A percentile compares a stretch with the other conserved stretches of the same genome.
phyloP scores from a whole-genome alignment of 2,888 invertebrate species.

The Amphipyra tragopoginis region DNA sequence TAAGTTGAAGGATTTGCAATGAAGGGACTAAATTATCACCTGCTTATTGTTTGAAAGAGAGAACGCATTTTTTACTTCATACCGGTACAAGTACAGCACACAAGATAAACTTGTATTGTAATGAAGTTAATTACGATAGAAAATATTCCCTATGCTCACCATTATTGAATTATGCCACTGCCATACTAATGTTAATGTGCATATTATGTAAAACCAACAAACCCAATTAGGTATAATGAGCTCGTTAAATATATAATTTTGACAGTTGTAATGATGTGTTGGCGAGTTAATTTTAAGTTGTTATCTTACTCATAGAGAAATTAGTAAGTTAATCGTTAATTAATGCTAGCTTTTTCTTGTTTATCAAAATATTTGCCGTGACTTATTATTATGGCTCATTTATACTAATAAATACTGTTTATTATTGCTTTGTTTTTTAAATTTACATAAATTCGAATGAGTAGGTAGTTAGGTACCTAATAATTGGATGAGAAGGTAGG shows the following conservation, averaged over 20 bases:
- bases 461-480: no score
- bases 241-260: slow-evolving; percentile 42
- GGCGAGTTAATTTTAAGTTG: slow-evolving; percentile 25
- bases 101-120: slow-evolving; percentile 1
- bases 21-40: slow-evolving; percentile 6
- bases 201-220: slow-evolving; percentile 54
- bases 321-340: slow-evolving; percentile 8
- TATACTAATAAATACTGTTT: no score
- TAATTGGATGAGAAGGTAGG: not conserved
- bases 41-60: not conserved
- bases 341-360: not conserved
- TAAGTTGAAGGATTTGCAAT: slow-evolving; percentile 8
- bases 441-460: no score
- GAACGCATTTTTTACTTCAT: not conserved
- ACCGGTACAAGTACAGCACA: slow-evolving; percentile 2
- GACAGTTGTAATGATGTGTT: slow-evolving; percentile 49
- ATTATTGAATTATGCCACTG: slow-evolving; percentile 44
- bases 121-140: slow-evolving; percentile 29
- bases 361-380: not conserved
- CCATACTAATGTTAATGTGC: slow-evolving; percentile 46
- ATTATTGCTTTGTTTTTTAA: no score
- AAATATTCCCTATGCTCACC: slow-evolving; percentile 35
- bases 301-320: slow-evolving; percentile 23
- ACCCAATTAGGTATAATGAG: slow-evolving; percentile 51
- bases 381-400: no score